These are phyloP conservation scores for Pteronura brasiliensis DNA, from an alignment of 2,113 vertebrate species.

Conservation along the genomic window DNA sequence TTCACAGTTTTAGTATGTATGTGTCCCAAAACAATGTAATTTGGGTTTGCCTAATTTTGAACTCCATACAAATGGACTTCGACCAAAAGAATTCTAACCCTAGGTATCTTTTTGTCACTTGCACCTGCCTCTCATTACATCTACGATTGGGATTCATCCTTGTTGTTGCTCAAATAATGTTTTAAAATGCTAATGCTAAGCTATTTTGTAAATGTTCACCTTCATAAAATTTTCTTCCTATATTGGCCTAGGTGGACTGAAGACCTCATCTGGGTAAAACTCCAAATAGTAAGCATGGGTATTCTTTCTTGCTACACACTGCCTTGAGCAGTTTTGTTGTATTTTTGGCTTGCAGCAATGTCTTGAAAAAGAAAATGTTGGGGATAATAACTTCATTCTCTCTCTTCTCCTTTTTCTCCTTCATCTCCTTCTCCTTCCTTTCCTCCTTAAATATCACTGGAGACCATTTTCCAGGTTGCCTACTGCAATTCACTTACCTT, in stretches of 20 bases:
- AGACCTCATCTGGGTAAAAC: background rate
- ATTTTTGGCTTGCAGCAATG: background rate
- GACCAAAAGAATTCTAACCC: background rate
- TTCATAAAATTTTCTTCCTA: background rate
- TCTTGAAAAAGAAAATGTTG: background rate
- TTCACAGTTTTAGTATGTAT: background rate
- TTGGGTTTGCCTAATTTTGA: background rate
- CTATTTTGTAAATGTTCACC: background rate
- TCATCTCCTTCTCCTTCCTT: background rate
- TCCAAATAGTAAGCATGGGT: background rate
- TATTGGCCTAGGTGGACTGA: background rate
- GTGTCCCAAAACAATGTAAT: background rate
- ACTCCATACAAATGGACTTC: background rate
- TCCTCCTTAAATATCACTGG: background rate
- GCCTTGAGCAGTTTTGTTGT: background rate
- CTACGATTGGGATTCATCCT: background rate
- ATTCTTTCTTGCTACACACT: background rate
- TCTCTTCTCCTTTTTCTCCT: background rate
- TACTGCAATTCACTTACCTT: background rate
- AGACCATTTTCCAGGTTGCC: background rate
- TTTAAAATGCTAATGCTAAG: background rate
- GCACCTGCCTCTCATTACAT: background rate
- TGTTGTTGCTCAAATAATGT: background rate
- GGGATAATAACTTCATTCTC: background rate
- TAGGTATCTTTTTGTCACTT: background rate